Evolutionary conservation across 2,888 invertebrate species (phyloP), one percentile per base, ranked within the genome.

Genomic region (Teleogryllus oceanicus): DNA sequence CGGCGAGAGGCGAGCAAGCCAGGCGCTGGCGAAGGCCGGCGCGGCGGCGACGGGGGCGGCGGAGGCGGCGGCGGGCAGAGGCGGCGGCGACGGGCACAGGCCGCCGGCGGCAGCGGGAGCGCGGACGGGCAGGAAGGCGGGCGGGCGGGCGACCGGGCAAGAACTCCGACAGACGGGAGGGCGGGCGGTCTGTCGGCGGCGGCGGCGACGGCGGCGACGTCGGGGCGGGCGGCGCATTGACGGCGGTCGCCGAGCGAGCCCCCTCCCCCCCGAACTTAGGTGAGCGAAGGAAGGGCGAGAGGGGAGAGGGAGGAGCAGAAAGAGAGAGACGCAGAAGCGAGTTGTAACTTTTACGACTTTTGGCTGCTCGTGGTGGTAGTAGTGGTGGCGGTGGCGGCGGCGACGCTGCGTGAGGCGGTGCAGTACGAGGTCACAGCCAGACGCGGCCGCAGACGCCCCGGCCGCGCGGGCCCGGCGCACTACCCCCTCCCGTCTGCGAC

Each of bases 11-110:
- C 62, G 62, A 13, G 62, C 16, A 13, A 62, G 62, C 62, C 16
- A 62, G 62, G 62, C 62, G 62, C 62, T 62, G 62, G 62, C 62
- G 62, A 62, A 62, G 62, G 62, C 62, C 62, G 62, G 62, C n/a
- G 62, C 62, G 62, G 62, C 62, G 62, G 62, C n/a, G 62, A n/a
- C n/a, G 62, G 62, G n/a, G 62, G 62, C 13, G 62, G 62, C 13
- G 62, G 62, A 5, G 62, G 62, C 13, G 62, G 62, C 13, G 62
- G 62, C 13, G 62, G 62, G 62, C 62, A n/a, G 62, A 62, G 62
- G 62, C 62, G 62, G n/a, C 62, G 62, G 13, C 62, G 62, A n/a
- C 62, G 16, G 62, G 62, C 62, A 13, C 8, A 37, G 62, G 16
- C 13, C 62, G 62, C 62, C 16, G 62, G n/a, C n/a, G 62, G 62